phyloP scores from a whole-genome alignment of 2,797 vertebrate genomes.

The Rhynchotus rufescens region DNA sequence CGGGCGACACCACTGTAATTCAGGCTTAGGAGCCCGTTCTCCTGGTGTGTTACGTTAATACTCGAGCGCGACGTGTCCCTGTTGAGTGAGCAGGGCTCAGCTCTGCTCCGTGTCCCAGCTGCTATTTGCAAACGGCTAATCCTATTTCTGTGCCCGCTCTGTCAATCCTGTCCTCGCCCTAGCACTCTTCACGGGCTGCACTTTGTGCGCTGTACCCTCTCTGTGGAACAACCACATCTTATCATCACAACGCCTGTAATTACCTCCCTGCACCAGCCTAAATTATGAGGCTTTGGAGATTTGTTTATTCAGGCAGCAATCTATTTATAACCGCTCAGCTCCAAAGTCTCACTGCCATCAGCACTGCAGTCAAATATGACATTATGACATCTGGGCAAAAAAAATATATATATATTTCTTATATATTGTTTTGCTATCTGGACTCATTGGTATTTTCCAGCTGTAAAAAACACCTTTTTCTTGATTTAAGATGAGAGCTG shows the following conservation, averaged over 20 bases:
- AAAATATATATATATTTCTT: no score
- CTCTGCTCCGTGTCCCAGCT: not conserved
- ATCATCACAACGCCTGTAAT: not conserved
- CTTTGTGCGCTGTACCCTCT: not conserved
- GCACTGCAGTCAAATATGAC: not conserved
- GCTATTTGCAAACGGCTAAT: not conserved
- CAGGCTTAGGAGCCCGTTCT: not conserved
- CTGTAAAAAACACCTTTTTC: not conserved
- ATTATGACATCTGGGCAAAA: no score
- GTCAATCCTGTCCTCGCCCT: not conserved
- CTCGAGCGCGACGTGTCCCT: not conserved
- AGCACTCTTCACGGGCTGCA: not conserved
- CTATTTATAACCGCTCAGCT: not conserved
- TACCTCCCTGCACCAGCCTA: not conserved
- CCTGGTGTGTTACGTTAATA: not conserved
- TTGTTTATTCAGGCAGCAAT: conserved; percentile 34
- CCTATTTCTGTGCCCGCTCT: not conserved
- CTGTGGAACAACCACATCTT: not conserved
- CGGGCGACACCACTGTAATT: not conserved
- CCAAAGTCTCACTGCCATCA: not conserved
- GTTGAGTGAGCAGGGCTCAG: not conserved
- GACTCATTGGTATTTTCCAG: not conserved
- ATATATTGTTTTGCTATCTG: not conserved
- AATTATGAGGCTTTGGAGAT: not conserved
- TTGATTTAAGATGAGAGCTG: not conserved